These are phyloP conservation scores for Actinemys pallida DNA, from an alignment of 2,113 vertebrate genomes.

Conservation along the genomic window DNA sequence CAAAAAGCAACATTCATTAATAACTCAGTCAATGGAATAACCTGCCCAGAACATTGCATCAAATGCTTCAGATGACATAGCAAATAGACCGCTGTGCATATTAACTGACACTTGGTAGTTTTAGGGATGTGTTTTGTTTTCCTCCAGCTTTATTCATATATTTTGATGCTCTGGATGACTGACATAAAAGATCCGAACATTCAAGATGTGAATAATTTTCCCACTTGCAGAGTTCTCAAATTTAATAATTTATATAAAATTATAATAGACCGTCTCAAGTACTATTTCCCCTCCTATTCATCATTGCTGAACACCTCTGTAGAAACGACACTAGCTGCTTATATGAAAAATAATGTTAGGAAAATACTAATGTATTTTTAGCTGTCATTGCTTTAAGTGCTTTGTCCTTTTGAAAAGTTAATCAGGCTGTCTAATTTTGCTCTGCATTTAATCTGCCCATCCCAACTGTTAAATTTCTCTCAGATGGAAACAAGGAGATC, in stretches of 20 bases:
- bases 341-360: neutral
- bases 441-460: neutral
- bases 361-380: neutral
- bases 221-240: neutral
- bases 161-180: neutral
- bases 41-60: neutral
- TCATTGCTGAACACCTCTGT: neutral
- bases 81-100: neutral
- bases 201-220: accelerated
- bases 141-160: neutral
- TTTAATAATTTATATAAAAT: neutral
- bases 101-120: neutral
- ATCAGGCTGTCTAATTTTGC: neutral
- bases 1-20: no score
- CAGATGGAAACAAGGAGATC: neutral
- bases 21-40: neutral
- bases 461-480: neutral
- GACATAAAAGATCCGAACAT: neutral
- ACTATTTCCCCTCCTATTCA: neutral
- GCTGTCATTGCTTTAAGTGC: neutral
- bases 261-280: neutral
- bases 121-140: neutral
- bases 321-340: neutral
- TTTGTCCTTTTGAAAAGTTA: neutral
- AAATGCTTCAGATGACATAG: neutral